Base-by-base conservation (phyloP, 1,140 invertebrate species). In the Tetramorium simillimum region DNA sequence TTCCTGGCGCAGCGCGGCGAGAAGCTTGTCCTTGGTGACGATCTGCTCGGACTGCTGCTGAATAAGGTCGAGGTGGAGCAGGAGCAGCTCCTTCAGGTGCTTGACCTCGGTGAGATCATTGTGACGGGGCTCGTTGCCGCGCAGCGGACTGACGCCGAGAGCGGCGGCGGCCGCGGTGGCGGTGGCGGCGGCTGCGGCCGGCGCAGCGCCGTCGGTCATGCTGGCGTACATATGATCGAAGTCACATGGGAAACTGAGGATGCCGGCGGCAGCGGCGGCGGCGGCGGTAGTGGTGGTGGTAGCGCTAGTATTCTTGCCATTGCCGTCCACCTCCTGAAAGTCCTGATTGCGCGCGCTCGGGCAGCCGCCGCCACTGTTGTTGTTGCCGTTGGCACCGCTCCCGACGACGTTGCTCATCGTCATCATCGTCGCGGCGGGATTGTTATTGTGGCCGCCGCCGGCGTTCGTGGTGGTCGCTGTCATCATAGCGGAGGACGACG, bases 21-120 rank as follows among this genome's bases (percentile, higher is more conserved):
- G 94, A 33, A 96, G 95, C 90, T 96, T 97, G 88, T 97, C 97
- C 94, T 97, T 97, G 86, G 96, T 96, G 82, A 96, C 93, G 86
- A 97, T 95, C 86, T 97, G 96, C 90, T 97, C 97, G 53, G 96
- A 96, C 91, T 97, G 97, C 91, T 97, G 97, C 93, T 97, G 97
- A 90, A 97, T 97, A 51, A 97, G 93, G 93, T 97, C 97, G 76
- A 97, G 94, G 93, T 97, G 97, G n/a, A 97, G 93, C n/a, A 97
- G 93, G 78, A 97, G 92, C 91, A 97, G 95, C 89, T 97, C 96
- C 94, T 97, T 97, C 28, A 97, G 95, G 92, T 96, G 96, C 88
- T 95, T 96, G 91, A 96, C 96, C 94, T 97, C 96, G 85, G 95
- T 95, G 89, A 96, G 93, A 87, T 96, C 94, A 84, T 94, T 95